Percentiles rank a stretch among this genome's conserved stretches.
Evolutionary conservation across 1,140 invertebrate genomes (phyloP).

Genomic region (Drosophila aff.): DNA sequence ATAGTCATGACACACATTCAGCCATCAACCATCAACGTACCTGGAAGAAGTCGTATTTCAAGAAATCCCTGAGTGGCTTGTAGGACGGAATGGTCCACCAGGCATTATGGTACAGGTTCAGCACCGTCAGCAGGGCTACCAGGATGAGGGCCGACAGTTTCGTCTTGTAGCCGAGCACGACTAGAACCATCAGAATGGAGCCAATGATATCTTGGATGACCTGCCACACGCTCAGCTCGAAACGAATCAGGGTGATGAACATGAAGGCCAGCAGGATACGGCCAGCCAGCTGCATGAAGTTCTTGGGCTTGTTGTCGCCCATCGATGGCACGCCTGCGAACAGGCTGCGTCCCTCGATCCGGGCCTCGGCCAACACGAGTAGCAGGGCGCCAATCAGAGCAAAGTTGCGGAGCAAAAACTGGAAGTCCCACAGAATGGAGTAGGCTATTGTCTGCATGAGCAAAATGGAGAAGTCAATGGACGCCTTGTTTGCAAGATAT

Average conservation of each 20-base stretch:
- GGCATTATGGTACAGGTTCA: slow-evolving; percentile 99
- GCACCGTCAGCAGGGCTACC: slow-evolving; percentile 93
- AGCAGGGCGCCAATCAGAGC: slow-evolving; percentile 98
- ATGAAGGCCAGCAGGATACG: slow-evolving; percentile 98
- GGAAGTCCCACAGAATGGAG: slow-evolving; percentile 99
- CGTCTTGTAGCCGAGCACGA: slow-evolving; percentile 99
- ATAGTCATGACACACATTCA: background rate
- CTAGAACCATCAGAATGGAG: slow-evolving; percentile 96
- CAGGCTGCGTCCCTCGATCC: slow-evolving; percentile 95
- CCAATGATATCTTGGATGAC: slow-evolving; percentile 96
- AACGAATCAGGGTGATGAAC: slow-evolving; percentile 98
- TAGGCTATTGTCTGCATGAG: slow-evolving; percentile 95
- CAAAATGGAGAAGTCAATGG: background rate
- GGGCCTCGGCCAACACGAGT: slow-evolving; percentile 96
- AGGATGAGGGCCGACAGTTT: slow-evolving; percentile 98
- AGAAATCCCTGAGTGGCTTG: slow-evolving; percentile 98
- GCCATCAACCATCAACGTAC: slow-evolving; percentile 85
- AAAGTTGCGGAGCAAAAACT: slow-evolving; percentile 97
- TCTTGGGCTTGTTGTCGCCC: slow-evolving; percentile 99
- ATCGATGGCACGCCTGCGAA: slow-evolving; percentile 99
- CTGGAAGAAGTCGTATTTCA: slow-evolving; percentile 99
- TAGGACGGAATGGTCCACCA: slow-evolving; percentile 98
- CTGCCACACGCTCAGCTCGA: slow-evolving; percentile 96
- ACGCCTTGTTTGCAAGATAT: background rate
- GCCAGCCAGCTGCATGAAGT: slow-evolving; percentile 97